Percentiles rank a stretch among this genome's conserved stretches.
Conservation (phyloP, 2,113 vertebrate genomes). For the Columba livia region DNA sequence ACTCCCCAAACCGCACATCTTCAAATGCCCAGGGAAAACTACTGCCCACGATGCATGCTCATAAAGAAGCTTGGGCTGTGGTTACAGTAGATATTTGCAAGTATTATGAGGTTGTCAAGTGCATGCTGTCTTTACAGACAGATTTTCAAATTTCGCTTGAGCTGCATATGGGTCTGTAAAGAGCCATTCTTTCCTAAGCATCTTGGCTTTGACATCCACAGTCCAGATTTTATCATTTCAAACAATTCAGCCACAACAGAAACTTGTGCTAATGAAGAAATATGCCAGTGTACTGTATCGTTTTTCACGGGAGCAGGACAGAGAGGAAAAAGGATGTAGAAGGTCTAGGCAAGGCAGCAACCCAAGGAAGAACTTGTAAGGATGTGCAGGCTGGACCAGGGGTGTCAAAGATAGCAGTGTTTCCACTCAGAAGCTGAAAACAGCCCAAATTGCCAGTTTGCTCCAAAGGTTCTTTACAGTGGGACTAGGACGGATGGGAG, state of each 20-base stretch:
- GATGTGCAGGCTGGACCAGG: neutral
- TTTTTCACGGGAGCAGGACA: neutral
- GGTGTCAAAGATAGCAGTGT: neutral
- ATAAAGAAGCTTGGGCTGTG: neutral
- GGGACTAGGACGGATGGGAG: neutral
- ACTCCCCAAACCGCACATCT: neutral
- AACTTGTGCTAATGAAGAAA: conserved; percentile 5
- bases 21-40: neutral
- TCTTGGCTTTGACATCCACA: neutral
- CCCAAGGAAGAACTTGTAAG: neutral
- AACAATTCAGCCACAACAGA: neutral
- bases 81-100: neutral
- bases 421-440: neutral
- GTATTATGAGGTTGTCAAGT: neutral
- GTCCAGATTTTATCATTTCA: conserved; percentile 18
- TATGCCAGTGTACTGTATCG: neutral
- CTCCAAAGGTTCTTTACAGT: neutral
- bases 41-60: neutral
- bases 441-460: neutral
- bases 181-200: neutral
- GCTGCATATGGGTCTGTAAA: neutral
- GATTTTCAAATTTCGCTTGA: neutral
- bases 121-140: neutral
- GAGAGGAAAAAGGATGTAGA: neutral
- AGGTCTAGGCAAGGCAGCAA: neutral